Evolutionary conservation across 2,113 vertebrate species (phyloP).

Genomic region (Cynopterus brachyotis): DNA sequence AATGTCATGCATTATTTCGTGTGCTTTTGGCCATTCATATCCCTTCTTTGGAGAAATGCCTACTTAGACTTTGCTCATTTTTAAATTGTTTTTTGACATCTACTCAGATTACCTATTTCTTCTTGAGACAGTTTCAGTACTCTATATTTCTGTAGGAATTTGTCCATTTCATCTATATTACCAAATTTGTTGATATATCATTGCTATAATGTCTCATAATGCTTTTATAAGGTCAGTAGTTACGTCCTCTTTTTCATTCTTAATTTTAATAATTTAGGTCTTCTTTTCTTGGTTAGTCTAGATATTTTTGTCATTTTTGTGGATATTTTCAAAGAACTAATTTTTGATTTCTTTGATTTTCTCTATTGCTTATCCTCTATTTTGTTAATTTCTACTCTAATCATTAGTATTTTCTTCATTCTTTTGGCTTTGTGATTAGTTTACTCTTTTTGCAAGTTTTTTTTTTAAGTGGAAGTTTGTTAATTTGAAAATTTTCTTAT

Average conservation of each 20-base stretch:
- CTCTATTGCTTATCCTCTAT: background rate
- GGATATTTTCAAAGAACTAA: background rate
- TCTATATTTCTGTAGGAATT: background rate
- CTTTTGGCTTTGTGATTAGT: background rate
- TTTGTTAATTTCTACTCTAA: background rate
- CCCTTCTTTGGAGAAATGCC: background rate
- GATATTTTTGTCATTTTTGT: background rate
- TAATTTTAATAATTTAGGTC: background rate
- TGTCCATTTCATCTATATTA: background rate
- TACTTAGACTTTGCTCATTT: background rate
- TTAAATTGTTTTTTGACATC: conserved; percentile 2
- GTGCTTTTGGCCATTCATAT: background rate
- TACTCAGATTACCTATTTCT: background rate
- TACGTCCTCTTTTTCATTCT: background rate
- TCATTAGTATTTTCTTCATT: background rate
- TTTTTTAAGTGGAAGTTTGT: background rate
- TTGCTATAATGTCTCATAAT: background rate
- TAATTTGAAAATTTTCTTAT: background rate
- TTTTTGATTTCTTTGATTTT: background rate
- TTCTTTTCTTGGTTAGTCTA: background rate
- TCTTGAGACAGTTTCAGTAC: background rate
- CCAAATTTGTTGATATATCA: background rate
- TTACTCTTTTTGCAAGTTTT: background rate
- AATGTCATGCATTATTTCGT: background rate
- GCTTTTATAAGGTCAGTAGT: background rate